These are phyloP conservation scores for Scatophagus argus DNA, from an alignment of 2,113 vertebrate species.

Conservation along the genomic window DNA sequence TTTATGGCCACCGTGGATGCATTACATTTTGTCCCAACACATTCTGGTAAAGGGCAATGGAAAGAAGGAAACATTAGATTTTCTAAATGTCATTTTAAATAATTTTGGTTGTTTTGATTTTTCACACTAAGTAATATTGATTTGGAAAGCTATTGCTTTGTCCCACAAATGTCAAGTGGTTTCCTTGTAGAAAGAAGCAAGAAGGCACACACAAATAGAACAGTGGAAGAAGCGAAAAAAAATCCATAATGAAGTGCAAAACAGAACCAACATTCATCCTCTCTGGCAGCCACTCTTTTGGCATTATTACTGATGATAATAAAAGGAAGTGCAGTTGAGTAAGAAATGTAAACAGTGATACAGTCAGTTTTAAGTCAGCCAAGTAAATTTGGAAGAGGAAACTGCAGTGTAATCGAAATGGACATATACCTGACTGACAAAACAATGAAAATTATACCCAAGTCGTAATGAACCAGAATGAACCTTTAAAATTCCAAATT, in stretches of 20 bases:
- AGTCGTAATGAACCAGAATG: not conserved
- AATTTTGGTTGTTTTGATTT: not conserved
- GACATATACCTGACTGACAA: not conserved
- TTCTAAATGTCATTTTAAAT: conserved; percentile 18
- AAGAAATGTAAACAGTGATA: not conserved
- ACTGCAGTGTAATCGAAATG: not conserved
- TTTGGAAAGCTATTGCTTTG: conserved; percentile 1
- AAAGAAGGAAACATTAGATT: not conserved
- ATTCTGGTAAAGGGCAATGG: not conserved
- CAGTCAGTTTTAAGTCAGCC: not conserved
- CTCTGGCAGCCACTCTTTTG: not conserved
- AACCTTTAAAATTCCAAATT: not conserved
- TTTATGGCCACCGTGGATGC: not conserved
- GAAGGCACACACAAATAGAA: not conserved
- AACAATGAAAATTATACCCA: not conserved
- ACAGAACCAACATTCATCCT: not conserved
- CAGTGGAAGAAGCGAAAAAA: not conserved
- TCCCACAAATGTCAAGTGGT: conserved; percentile 7
- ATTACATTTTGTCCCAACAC: conserved; percentile 20
- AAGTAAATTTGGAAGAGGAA: not conserved
- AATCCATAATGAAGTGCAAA: not conserved
- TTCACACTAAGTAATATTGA: not conserved
- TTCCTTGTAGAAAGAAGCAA: not conserved
- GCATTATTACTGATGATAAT: not conserved
- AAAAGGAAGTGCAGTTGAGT: not conserved